Evolutionary conservation across 1,140 invertebrate species (phyloP), one percentile per base, ranked within the genome.

Genomic region (Bombus turneri): DNA sequence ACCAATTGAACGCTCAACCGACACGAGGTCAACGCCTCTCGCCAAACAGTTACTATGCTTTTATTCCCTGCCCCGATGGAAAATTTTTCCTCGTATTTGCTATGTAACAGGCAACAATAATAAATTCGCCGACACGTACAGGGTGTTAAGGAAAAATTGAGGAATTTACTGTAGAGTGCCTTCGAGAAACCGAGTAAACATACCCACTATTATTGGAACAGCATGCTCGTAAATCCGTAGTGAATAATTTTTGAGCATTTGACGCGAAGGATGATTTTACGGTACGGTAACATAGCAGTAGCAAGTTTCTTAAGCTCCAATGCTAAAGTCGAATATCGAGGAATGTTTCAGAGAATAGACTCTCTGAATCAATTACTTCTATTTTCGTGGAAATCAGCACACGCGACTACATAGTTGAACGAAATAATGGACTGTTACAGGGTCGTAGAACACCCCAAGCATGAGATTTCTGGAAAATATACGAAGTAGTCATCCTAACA

Each of bases 101-200:
- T n/a, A 37, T 15, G 41, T 53, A 72, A 18, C n/a, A 13, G 53
- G 22, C 18, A 31, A 18, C 75, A 59, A 39, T 57, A 57, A 76
- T 77, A 77, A 77, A 77, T 77, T 77, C 75, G 9, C 34, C 22
- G 75, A 18, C 75, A 34, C 75, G 53, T 41, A 39, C 28, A 12
- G 2, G 25, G 22, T n/a, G 39, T 75, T 75, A 13, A 62, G 25
- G 25, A 13, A 62, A n/a, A 15, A n/a, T 59, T 25, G 9, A n/a
- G 28, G 34, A 47, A 77, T 59, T 74, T 74, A 22, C 9, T 43
- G 41, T 12, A 8, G 15, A 72, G 39, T n/a, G 39, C 9, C 47
- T 39, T 13, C 6, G 28, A 15, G 12, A 39, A 13, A 15, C 12
- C 39, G 25, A 41, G 39, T 12, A 28, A 72, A 72, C 28, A 72